Evolutionary conservation across 2,888 invertebrate species (phyloP).

Genomic region (Sphaerophoria rueppellii): DNA sequence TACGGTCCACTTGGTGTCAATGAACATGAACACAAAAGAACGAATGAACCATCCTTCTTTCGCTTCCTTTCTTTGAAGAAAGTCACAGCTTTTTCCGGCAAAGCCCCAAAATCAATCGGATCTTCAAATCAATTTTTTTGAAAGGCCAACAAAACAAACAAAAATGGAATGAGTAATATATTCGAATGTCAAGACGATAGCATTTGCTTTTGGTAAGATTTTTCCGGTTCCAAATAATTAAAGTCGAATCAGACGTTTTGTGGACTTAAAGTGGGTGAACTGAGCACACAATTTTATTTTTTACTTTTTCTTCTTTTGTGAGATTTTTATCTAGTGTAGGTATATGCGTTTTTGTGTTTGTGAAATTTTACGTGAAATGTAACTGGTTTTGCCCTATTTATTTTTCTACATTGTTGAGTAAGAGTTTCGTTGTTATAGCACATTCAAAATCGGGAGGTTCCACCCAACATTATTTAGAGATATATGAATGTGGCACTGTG

Average conservation of each 20-base stretch:
- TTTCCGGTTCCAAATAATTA: constrained; percentile 65
- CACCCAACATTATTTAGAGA: no score
- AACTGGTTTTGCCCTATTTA: no score
- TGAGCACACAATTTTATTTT: constrained; percentile 46
- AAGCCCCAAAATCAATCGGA: no score
- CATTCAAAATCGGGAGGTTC: no score
- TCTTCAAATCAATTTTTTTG: no score
- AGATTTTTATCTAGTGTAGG: background rate
- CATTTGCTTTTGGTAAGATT: constrained; percentile 19
- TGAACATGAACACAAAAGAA: constrained; percentile 54
- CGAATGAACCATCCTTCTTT: constrained; percentile 34
- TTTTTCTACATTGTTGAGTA: constrained; percentile 61
- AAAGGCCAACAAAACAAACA: background rate
- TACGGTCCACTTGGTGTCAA: constrained; percentile 63
- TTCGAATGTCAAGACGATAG: background rate
- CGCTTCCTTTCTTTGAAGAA: constrained; percentile 1
- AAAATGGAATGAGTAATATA: background rate
- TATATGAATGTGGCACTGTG: no score
- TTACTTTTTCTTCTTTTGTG: constrained; percentile 11
- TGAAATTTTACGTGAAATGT: constrained; percentile 58
- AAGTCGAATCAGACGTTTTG: constrained; percentile 65
- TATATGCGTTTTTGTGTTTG: constrained; percentile 51
- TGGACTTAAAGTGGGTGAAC: constrained; percentile 51
- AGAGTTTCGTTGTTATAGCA: constrained; percentile 15
- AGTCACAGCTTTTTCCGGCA: no score